phyloP scores from a whole-genome alignment of 2,797 vertebrate genomes.

The Thaleichthys pacificus region DNA sequence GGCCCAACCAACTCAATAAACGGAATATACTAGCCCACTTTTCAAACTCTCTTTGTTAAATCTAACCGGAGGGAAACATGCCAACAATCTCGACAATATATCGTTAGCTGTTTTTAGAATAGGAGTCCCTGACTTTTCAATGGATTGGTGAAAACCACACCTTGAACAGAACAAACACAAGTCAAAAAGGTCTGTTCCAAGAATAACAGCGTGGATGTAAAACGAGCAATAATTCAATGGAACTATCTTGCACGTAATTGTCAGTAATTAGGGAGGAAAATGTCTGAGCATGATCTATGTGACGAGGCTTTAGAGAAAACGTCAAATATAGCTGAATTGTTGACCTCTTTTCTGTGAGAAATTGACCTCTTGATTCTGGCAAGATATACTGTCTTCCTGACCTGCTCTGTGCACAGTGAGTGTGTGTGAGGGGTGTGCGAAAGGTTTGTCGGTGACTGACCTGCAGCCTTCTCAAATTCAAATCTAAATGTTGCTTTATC shows the following conservation, averaged over 20 bases:
- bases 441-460: conserved; percentile 38
- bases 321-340: conserved; percentile 72
- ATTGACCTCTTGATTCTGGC: conserved; percentile 56
- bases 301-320: conserved; percentile 51
- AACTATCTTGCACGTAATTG: conserved; percentile 36
- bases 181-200: conserved; percentile 1
- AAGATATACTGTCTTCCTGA: conserved; percentile 66
- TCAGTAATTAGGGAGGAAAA: conserved; percentile 42
- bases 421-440: conserved; percentile 24
- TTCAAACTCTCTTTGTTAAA: conserved; percentile 14
- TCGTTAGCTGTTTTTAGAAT: neutral
- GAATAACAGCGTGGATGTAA: conserved; percentile 13
- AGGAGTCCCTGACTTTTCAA: neutral
- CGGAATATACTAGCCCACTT: conserved; percentile 24
- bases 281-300: conserved; percentile 50
- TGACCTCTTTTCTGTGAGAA: conserved; percentile 57
- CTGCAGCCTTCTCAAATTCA: conserved; percentile 20
- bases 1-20: conserved; percentile 1
- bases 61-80: conserved; percentile 12
- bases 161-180: neutral
- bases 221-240: conserved; percentile 20
- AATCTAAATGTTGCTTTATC: no score
- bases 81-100: conserved; percentile 18
- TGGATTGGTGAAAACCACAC: neutral
- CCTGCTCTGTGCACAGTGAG: conserved; percentile 32